Evolutionary conservation across 1,140 invertebrate species (phyloP), one percentile per base, ranked within the genome.

Genomic region (Zaprionus taronus): DNA sequence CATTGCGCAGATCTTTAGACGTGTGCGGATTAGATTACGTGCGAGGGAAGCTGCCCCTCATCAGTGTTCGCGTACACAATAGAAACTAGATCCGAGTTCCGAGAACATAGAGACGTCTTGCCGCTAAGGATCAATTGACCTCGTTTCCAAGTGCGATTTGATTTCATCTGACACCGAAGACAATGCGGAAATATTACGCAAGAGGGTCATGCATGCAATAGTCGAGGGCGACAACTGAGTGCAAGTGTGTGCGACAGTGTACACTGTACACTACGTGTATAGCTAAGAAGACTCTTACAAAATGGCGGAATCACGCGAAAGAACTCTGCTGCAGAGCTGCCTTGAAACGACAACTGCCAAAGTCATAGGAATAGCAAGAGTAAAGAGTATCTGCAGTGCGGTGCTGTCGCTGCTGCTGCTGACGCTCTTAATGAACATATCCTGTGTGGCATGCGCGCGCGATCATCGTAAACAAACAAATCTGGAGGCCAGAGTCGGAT

Each of bases 401-500:
- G 24, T 36, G 44, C 26, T 34, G 26, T 17, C 38, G 28, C 24
- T 41, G 28, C 49, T 70, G 4, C 34, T 72, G 55, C 51, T 91
- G 66, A 61, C 58, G 66, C 31, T 89, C 63, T 76, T 92, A 85
- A 86, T 89, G 72, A 83, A 77, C 68, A 61, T 80, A 82, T 90
- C 91, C 91, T 91, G 79, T 82, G 77, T 82, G 57, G 57, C 78
- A 51, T 77, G 76, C 56, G 79, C 78, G 60, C 81, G 94, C 49
- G 86, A 80, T 82, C 94, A 95, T 94, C 94, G 79, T 92, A 94
- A 79, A 31, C 94, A 95, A 41, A 95, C 94, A 84, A 96, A 95
- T 87, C 94, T 97, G 80, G 96, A 95, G 57, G 96, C 96, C 77
- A 95, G 95, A 71, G 96, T 98, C 34, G 97, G 97, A 53, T 97